Evolutionary conservation across 2,113 vertebrate genomes (phyloP), one percentile per base, ranked within the genome.

Genomic region (Macrotis lagotis): DNA sequence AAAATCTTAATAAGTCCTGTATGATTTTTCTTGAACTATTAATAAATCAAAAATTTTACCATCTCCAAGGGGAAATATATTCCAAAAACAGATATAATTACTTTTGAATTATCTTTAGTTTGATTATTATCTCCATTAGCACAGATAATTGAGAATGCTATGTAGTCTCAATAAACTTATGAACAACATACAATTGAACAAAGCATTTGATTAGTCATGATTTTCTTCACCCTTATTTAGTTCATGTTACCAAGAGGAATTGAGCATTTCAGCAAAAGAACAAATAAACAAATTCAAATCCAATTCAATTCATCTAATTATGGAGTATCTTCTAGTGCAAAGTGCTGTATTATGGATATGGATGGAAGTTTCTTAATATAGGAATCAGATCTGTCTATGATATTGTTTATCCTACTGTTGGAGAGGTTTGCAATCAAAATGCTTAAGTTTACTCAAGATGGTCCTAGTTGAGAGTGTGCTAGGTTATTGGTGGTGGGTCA

Each of bases 361-460:
- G 93, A 31, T 28, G 51, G 31, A 91, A 89, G 89, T 88, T 95
- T 96, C 25, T 91, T 92, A 92, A 91, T n/a, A 48, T 50, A 26
- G 90, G 26, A 95, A 66, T 26, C 50, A 9, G 48, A 92, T 94
- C 48, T 92, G 48, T 92, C 90, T 59, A 90, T 90, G 88, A 92
- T n/a, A 91, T 47, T 48, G 50, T 44, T 59, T 37, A 52, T 88
- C 25, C 50, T 90, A 74, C 51, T 55, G 24, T 48, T 3, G 6
- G 14, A 16, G 10, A 83, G 19, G 44, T 48, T 92, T 51, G 37
- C 7, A 14, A 52, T 90, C 93, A 74, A 92, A 93, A 88, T 25
- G 12, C 74, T 90, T 74, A 95, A 48, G 55, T 51, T 25, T 91
- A 90, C 93, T 88, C 50, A 74, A 83, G 66, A 83, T 83, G 5